Evolutionary conservation across 2,113 vertebrate genomes (phyloP).

Genomic region (Onychostruthus taczanowskii): DNA sequence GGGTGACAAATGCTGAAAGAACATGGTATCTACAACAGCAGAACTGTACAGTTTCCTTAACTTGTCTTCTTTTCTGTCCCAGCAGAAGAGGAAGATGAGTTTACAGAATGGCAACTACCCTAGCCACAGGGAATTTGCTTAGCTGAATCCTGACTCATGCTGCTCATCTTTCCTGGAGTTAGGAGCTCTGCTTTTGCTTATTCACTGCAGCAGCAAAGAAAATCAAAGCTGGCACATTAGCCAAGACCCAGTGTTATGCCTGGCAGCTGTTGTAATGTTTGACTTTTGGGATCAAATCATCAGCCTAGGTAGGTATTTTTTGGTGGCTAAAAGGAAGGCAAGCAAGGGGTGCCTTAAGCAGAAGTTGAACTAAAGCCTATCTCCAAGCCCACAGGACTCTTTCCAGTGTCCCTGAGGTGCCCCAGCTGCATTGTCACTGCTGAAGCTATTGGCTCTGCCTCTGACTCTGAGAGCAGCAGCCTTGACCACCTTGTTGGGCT

Average conservation of each 20-base stretch:
- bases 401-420: fast-evolving
- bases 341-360: not conserved
- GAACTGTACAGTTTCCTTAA: not conserved
- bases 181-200: not conserved
- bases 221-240: not conserved
- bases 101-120: not conserved
- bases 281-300: not conserved
- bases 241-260: not conserved
- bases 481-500: not conserved
- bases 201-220: conserved; percentile 43
- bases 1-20: not conserved
- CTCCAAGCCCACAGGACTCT: not conserved
- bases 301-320: not conserved
- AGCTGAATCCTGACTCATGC: not conserved
- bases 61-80: not conserved
- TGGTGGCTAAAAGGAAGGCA: not conserved
- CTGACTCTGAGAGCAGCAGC: not conserved
- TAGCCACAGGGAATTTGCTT: not conserved
- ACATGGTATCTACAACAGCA: not conserved
- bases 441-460: not conserved
- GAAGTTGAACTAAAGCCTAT: not conserved
- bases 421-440: not conserved
- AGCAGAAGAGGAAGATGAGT: not conserved
- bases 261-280: not conserved
- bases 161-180: not conserved